Conservation (phyloP, 1,140 invertebrate genomes). For the Leptopilina clavipes region DNA sequence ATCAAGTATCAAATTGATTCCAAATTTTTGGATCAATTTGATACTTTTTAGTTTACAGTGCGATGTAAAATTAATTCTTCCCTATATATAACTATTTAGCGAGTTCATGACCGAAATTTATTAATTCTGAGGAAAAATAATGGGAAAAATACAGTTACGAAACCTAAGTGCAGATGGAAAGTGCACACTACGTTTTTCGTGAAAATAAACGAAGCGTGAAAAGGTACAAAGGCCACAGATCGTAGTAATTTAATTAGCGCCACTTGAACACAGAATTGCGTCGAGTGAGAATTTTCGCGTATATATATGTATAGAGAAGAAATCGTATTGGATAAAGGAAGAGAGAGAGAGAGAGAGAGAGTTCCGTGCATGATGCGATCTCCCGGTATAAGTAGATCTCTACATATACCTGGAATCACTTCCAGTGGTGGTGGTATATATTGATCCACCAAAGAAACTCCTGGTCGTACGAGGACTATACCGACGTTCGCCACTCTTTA, state of each 20-base stretch:
- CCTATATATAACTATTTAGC: too few relatives aligned
- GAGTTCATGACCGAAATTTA: too few relatives aligned
- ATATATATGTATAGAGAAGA: not conserved
- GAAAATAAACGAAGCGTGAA: conserved; percentile 15
- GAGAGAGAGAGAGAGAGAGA: not conserved
- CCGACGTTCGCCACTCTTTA: conserved; percentile 26
- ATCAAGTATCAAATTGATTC: too few relatives aligned
- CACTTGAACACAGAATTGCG: conserved; percentile 21
- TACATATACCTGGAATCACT: conserved; percentile 20
- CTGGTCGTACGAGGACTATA: conserved; percentile 31
- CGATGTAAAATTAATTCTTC: too few relatives aligned
- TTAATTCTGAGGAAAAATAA: not conserved
- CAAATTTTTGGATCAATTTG: too few relatives aligned
- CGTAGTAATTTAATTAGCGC: conserved; percentile 23
- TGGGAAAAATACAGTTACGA: not conserved
- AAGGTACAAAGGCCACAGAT: conserved; percentile 27
- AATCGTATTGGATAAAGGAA: too few relatives aligned
- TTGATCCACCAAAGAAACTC: conserved; percentile 21
- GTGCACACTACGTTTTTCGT: not conserved
- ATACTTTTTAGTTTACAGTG: too few relatives aligned
- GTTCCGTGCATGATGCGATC: conserved; percentile 11
- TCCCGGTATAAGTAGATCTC: not conserved
- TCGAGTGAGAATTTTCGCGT: not conserved
- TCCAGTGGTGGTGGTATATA: not conserved
- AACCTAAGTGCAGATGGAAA: conserved; percentile 13